Percentiles rank a stretch among this genome's conserved stretches.
These are phyloP conservation scores for Myrmophylax atrothorax DNA, from an alignment of 2,113 vertebrate species.

Conservation along the genomic window DNA sequence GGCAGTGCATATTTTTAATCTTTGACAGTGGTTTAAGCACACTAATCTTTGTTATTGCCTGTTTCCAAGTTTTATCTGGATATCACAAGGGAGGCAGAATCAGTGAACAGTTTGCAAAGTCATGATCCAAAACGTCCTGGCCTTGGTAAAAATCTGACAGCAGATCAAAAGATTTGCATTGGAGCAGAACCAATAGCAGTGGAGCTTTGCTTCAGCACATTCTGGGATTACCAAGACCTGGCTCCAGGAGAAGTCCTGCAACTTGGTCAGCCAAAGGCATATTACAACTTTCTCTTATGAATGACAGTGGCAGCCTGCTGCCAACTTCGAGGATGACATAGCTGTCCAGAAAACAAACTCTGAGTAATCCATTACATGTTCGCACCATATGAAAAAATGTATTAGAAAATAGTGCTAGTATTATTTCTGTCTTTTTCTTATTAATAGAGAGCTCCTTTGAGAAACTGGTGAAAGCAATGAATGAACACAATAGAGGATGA, in stretches of 20 bases:
- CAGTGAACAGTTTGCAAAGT: neutral
- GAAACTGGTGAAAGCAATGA: neutral
- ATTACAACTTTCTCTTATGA: neutral
- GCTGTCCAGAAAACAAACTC: neutral
- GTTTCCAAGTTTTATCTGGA: neutral
- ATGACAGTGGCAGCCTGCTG: neutral
- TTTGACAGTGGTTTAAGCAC: neutral
- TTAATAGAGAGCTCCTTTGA: neutral
- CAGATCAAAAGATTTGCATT: neutral
- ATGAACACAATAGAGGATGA: fast-evolving
- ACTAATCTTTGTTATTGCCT: neutral
- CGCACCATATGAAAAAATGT: neutral
- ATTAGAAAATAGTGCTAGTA: neutral
- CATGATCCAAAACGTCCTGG: neutral
- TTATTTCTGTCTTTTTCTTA: neutral
- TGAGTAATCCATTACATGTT: fast-evolving
- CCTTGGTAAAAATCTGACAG: neutral
- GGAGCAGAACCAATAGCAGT: neutral
- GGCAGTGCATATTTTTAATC: neutral
- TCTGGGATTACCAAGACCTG: neutral
- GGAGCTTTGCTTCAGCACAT: neutral
- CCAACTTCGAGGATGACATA: neutral
- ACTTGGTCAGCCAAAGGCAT: neutral
- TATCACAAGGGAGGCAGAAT: neutral
- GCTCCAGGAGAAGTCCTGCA: neutral